Evolutionary conservation across 2,797 vertebrate species (phyloP), one percentile per base, ranked within the genome.

Genomic region (Bufotes viridis): DNA sequence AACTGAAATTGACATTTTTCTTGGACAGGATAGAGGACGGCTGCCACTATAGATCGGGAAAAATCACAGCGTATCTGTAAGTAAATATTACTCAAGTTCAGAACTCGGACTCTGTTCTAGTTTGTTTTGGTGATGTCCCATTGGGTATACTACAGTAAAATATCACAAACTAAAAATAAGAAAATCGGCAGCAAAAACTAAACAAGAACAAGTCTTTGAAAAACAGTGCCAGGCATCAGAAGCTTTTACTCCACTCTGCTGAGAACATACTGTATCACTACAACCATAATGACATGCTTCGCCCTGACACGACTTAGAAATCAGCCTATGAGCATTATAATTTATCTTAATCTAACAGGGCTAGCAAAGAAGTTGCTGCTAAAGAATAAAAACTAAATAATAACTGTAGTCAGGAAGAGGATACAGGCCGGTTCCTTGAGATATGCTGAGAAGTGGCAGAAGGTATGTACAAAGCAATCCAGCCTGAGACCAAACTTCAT

Each of bases 391-490:
- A 89, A 87, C 86, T 70, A 86, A 89, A 89, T 82, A 89, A 91
- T 93, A 93, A 90, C 91, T 89, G 91, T 92, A 94, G 94, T 92
- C 95, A 96, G 96, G 96, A 97, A 97, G 94, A 95, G 96, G 96
- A 97, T 96, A 93, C 93, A 94, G 93, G 91, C 95, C 89, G 93
- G 95, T 97, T 97, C 96, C 96, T 96, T 94, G 93, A 95, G 96
- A 97, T 97, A 97, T 63, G 93, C 94, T 89, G 81, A 82, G 87
- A 94, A 94, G 90, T 78, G 90, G 91, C 91, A 94, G 93, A 89
- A 92, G 91, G 91, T 92, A 89, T 93, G 94, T 91, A 93, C 93
- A 92, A 84, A 96, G 95, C 90, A 90, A 95, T 92, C 93, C 92
- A 94, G 91, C 92, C 88, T 93, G 90, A 94, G 94, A 94, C 92